Evolutionary conservation across 1,140 invertebrate species (phyloP).

Genomic region (Hylaeus anthracinus): DNA sequence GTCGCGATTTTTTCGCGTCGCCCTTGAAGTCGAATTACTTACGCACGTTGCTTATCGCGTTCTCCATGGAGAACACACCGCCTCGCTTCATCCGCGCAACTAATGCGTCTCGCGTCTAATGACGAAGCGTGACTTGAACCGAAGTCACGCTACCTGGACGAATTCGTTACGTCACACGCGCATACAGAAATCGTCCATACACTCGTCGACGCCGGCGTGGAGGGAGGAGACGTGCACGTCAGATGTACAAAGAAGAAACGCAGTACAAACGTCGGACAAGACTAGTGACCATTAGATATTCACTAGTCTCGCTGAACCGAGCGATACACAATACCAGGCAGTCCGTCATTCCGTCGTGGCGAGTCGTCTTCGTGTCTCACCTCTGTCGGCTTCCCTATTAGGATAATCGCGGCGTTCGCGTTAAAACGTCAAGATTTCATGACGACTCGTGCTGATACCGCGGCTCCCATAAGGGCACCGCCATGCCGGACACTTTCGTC

Average conservation of each 20-base stretch:
- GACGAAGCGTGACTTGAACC: conserved; percentile 51
- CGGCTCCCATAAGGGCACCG: conserved; percentile 19
- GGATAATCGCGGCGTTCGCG: conserved; percentile 45
- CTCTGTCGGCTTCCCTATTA: neutral
- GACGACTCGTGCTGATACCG: conserved; percentile 53
- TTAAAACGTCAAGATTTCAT: conserved; percentile 60
- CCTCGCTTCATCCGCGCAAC: neutral
- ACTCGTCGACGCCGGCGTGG: conserved; percentile 3
- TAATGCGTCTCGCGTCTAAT: conserved; percentile 33
- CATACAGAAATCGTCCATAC: conserved; percentile 55
- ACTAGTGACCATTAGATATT: conserved; percentile 54
- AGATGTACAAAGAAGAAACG: conserved; percentile 34
- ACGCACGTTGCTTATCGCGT: neutral
- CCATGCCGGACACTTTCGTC: conserved; percentile 64
- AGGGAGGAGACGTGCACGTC: conserved; percentile 33
- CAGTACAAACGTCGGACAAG: conserved; percentile 43
- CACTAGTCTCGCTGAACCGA: conserved; percentile 31
- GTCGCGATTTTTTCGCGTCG: conserved; percentile 1
- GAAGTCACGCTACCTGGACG: conserved; percentile 70
- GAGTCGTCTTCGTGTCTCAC: conserved; percentile 15
- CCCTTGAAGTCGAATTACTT: conserved; percentile 26
- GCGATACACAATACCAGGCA: conserved; percentile 67
- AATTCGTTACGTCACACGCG: conserved; percentile 74
- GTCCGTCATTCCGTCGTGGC: conserved; percentile 55
- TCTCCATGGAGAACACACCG: neutral